phyloP scores from a whole-genome alignment of 2,113 vertebrate genomes.

The Climacteris rufus region DNA sequence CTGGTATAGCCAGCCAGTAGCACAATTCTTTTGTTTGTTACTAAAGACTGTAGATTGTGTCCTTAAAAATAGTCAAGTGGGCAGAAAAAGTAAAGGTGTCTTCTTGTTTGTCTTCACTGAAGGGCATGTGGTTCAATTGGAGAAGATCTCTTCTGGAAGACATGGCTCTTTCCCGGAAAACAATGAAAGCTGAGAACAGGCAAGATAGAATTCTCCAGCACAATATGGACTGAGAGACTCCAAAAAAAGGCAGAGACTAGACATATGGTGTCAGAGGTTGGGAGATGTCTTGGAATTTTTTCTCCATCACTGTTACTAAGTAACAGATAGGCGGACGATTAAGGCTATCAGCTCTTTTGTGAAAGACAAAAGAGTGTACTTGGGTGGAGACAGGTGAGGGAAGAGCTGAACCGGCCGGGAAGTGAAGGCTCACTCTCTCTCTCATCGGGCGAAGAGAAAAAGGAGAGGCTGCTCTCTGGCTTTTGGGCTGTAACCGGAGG shows the following conservation, averaged over 20 bases:
- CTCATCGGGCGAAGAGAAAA: too few species aligned
- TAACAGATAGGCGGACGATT: too few species aligned
- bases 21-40: neutral
- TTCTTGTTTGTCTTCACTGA: neutral
- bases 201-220: neutral
- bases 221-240: neutral
- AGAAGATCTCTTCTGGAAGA: neutral
- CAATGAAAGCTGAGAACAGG: accelerated
- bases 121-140: neutral
- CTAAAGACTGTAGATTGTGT: neutral
- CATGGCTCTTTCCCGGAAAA: neutral
- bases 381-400: too few species aligned
- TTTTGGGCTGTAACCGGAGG: too few species aligned
- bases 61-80: neutral
- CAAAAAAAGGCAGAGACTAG: neutral
- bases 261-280: too few species aligned
- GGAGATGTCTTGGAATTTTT: too few species aligned
- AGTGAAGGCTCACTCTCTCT: too few species aligned
- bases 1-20: neutral
- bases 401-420: too few species aligned
- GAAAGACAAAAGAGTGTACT: too few species aligned
- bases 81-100: neutral
- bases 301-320: too few species aligned
- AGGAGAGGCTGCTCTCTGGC: too few species aligned
- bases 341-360: too few species aligned